Percentiles rank a stretch among this genome's conserved stretches.
phyloP scores from a whole-genome alignment of 2,888 invertebrate genomes.

The Drosophila antonietae region DNA sequence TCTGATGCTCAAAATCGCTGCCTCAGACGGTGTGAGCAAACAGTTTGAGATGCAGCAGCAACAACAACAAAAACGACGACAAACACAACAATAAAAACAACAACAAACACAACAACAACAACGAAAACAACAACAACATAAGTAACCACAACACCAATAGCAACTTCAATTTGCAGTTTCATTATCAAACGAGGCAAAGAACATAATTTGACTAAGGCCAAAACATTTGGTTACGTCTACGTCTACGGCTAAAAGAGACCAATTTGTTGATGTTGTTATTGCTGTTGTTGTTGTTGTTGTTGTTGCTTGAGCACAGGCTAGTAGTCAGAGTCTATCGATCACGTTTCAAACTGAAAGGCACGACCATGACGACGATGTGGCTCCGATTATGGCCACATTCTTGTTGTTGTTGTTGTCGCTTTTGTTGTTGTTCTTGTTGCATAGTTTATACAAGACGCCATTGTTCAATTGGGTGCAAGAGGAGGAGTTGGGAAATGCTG shows the following conservation, averaged over 20 bases:
- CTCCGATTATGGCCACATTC: constrained; percentile 56
- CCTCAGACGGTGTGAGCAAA: constrained; percentile 69
- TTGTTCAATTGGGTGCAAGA: constrained; percentile 35
- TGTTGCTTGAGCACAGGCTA: constrained; percentile 50
- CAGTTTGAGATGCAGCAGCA: constrained; percentile 55
- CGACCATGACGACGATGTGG: constrained; percentile 60
- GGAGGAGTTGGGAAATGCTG: constrained; percentile 32
- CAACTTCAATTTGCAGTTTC: constrained; percentile 68
- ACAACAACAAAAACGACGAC: constrained; percentile 16
- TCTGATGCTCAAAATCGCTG: constrained; percentile 29
- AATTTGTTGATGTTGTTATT: constrained; percentile 65
- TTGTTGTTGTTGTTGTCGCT: constrained; percentile 35
- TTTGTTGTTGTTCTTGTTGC: constrained; percentile 33
- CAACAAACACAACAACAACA: constrained; percentile 19
- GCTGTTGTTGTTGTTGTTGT: constrained; percentile 4
- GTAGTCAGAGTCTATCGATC: constrained; percentile 83
- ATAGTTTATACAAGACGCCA: constrained; percentile 67
- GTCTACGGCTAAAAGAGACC: constrained; percentile 52
- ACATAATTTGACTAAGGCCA: constrained; percentile 76
- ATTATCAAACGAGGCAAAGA: constrained; percentile 79
- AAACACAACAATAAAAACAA: constrained; percentile 21
- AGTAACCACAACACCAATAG: constrained; percentile 17
- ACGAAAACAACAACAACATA: constrained; percentile 18
- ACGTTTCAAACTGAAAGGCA: constrained; percentile 79
- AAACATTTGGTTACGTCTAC: constrained; percentile 58